Conservation (phyloP, 2,888 invertebrate genomes). For the Margaritifera margaritifera region DNA sequence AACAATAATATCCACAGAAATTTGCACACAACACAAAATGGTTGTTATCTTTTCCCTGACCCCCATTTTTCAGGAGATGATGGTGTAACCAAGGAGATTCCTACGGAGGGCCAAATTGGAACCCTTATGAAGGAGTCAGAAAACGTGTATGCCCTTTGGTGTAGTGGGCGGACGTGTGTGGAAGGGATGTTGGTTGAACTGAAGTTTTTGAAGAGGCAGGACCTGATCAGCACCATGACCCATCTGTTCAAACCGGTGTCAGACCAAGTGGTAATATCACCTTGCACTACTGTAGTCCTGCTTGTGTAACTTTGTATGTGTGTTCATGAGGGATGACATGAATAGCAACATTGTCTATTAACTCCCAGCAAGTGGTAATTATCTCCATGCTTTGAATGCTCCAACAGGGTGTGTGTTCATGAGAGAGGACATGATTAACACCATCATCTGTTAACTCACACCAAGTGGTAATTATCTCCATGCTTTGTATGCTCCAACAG, state of each 20-base stretch:
- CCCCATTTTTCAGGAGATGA: conserved; percentile 81
- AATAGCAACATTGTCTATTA: too few species aligned
- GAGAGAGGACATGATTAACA: too few species aligned
- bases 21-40: too few species aligned
- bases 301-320: neutral
- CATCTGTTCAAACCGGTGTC: conserved; percentile 87
- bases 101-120: conserved; percentile 58
- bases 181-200: conserved; percentile 98
- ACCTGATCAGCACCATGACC: conserved; percentile 89
- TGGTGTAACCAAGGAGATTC: conserved; percentile 78
- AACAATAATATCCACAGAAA: too few species aligned
- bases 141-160: conserved; percentile 95
- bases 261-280: conserved; percentile 82
- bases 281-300: conserved; percentile 3
- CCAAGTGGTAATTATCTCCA: too few species aligned
- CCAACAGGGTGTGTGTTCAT: too few species aligned
- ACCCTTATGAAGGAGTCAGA: conserved; percentile 94
- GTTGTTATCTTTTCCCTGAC: too few species aligned
- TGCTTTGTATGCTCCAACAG: too few species aligned
- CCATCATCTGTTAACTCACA: too few species aligned
- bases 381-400: neutral
- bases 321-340: neutral
- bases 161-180: conserved; percentile 94
- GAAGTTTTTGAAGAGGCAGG: conserved; percentile 94
- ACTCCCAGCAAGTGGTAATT: neutral